Evolutionary conservation across 2,797 vertebrate genomes (phyloP), one percentile per base, ranked within the genome.

Genomic region (Poeciliopsis gracilis): DNA sequence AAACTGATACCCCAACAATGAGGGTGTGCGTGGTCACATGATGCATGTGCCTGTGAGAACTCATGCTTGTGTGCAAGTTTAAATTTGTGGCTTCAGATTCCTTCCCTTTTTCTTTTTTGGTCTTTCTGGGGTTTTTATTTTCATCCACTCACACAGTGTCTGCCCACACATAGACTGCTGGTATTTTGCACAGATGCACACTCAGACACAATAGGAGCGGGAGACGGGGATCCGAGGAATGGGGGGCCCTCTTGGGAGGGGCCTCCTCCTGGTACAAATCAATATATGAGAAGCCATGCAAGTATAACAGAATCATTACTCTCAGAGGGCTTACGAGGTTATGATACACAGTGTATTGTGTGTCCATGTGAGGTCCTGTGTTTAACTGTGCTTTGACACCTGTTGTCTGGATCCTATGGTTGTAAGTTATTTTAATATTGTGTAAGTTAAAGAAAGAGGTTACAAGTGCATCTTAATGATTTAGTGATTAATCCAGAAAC

Each of bases 231-330:
- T 90, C 77, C 81, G 8, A 83, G 85, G 87, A 91, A 88, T 86
- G 90, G n/a, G 41, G 86, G 90, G 89, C 82, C 90, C 88, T 90
- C 85, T 81, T 51, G 89, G 90, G 90, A 89, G 87, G 90, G 86
- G 84, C 81, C 87, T 82, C 86, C 90, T 92, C 89, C 91, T 90
- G 91, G 85, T 91, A 78, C 83, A 87, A 94, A 95, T 96, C 95
- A 94, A 96, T 95, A 95, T 91, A 95, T 91, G 91, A 94, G 91
- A 94, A 95, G 92, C 91, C 92, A 95, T 94, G 94, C 92, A 93
- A 94, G 92, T 95, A 92, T 93, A 95, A 95, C 92, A 93, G 86
- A 94, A 95, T 95, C 91, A 92, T 94, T 94, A 92, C 92, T 94
- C 90, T 91, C 90, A 82, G 80, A 89, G 82, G 89, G 85, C 89